Base-by-base conservation (phyloP, 2,888 invertebrate genomes). In the Dicyrtoma fusca region DNA sequence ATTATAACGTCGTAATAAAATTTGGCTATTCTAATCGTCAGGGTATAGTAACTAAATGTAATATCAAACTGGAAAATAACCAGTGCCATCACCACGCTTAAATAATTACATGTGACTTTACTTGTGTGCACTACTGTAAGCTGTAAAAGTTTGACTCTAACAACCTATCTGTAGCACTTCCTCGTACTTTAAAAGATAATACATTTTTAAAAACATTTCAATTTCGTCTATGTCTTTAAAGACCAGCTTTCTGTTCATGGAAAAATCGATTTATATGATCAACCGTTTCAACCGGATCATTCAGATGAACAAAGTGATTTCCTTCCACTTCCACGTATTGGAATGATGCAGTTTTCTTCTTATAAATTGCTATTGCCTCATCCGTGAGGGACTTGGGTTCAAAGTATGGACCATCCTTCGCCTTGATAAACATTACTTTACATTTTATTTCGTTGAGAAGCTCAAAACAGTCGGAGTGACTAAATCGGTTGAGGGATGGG, bases 391-490 rank as follows among this genome's bases (percentile, higher is more conserved):
- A 75, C 47, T 65, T 72, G 8, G 74, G 59, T 49, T 76, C 78
- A 81, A 79, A 73, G 78, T 73, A 26, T 75, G 79, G 63, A 81
- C 74, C 74, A 81, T 76, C 44, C 69, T 44, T 78, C 47, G 80
- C 81, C 51, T 83, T 79, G 8, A 85, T 76, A 1, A 84, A 80
- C 42, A 85, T 79, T 64, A 82, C 79, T 6, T 84, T 84, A 80
- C 84, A 85, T n/a, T 72, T 75, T 21, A 85, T 81, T n/a, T 77
- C 75, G 8, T 61, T 81, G 1, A 85, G 82, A 1, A 86, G 74
- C 74, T 86, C 87, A 75, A 86, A 82, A 17, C 89, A 84, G 11
- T 84, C 85, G 78, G 89, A 89, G 75, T 85, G 85, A 2, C 87
- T 87, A 77, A 87, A 88, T 71, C 85, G 86, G 75, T 85, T 88